Base-by-base conservation (phyloP, 64 coral and sea anemone species). In the Dendrophyllia cribrosa region DNA sequence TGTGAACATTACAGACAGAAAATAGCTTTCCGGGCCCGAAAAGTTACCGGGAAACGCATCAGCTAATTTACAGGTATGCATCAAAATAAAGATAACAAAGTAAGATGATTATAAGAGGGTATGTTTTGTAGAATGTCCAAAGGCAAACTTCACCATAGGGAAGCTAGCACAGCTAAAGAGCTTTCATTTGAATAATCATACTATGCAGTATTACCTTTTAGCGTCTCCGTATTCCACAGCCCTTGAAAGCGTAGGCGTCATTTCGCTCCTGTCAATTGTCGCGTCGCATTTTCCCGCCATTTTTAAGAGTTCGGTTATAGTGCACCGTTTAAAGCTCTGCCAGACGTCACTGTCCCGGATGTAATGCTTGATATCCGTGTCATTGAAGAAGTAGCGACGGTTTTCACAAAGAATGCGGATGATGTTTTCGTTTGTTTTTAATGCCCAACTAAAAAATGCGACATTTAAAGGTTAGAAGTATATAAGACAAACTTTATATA, bases 291-390 rank as follows among this genome's bases (percentile, higher is more conserved):
- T 97, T 20, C 84, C 90, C 43, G 86, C 80, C 26, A 88, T 66
- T 43, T 72, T 50, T 46, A 97, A 52, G 8, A 97, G 76, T 4
- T 90, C 77, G 7, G 83, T 88, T 11, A 97, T 91, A 0, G 91
- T 93, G 49, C 78, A 87, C 48, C 97, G 67, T 46, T 99, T 99
- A 65, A 96, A 99, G 71, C 84, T 99, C 76, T 99, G 97, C 97
- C 97, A 99, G 3, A 96, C 22, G 25, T 99, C 97, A 88, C 94
- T 99, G 70, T 99, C 94, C 53, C 83, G 80, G 62, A 99, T 96
- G 74, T 88, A 96, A 4, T 91, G 87, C 51, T 94, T 89, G 58
- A 99, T 99, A 43, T 71, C 82, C 13, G 87, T 76, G 71, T 99
- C 97, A 7, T 79, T 86, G 51, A 73, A 49, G 83, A 99, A 99